A percentile compares a stretch with the other conserved stretches of the same genome.
Conservation (phyloP, 2,888 invertebrate species). For the Drosophila seclusa region DNA sequence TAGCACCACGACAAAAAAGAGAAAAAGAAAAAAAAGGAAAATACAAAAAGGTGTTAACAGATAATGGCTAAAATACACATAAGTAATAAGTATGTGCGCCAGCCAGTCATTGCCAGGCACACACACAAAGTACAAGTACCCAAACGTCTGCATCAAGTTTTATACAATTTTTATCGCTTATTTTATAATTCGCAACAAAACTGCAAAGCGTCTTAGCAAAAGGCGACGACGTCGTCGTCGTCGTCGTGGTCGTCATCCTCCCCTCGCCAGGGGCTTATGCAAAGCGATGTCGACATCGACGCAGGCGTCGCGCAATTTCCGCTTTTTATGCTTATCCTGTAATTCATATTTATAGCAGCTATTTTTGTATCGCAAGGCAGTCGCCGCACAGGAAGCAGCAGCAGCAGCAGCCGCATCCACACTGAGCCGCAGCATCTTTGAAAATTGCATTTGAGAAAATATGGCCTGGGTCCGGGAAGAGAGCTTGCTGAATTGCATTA, state of each 20-base stretch:
- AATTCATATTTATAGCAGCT: slow-evolving; percentile 83
- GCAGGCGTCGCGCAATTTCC: slow-evolving; percentile 82
- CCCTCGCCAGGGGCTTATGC: slow-evolving; percentile 63
- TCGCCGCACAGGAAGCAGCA: slow-evolving; percentile 46
- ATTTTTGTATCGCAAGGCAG: slow-evolving; percentile 61
- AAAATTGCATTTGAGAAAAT: slow-evolving; percentile 71
- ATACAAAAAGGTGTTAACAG: slow-evolving; percentile 73
- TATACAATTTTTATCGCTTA: slow-evolving; percentile 80
- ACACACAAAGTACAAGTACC: slow-evolving; percentile 17
- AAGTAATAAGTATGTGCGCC: slow-evolving; percentile 45
- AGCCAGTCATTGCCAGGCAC: slow-evolving; percentile 3
- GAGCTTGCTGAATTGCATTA: slow-evolving; percentile 63
- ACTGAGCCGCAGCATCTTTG: slow-evolving; percentile 63
- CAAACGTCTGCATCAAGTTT: slow-evolving; percentile 72
- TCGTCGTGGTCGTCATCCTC: slow-evolving; percentile 1
- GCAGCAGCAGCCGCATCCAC: slow-evolving; percentile 1
- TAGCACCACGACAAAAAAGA: slow-evolving; percentile 44
- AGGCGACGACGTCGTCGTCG: slow-evolving; percentile 14
- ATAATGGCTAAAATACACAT: slow-evolving; percentile 74
- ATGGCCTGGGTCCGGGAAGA: slow-evolving; percentile 6
- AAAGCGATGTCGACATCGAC: slow-evolving; percentile 49
- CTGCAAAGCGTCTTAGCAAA: slow-evolving; percentile 72
- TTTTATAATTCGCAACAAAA: slow-evolving; percentile 79
- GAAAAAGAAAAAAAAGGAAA: background rate
- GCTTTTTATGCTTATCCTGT: slow-evolving; percentile 84